phyloP scores from a whole-genome alignment of 2,888 invertebrate genomes.

The Conchocele bisecta region DNA sequence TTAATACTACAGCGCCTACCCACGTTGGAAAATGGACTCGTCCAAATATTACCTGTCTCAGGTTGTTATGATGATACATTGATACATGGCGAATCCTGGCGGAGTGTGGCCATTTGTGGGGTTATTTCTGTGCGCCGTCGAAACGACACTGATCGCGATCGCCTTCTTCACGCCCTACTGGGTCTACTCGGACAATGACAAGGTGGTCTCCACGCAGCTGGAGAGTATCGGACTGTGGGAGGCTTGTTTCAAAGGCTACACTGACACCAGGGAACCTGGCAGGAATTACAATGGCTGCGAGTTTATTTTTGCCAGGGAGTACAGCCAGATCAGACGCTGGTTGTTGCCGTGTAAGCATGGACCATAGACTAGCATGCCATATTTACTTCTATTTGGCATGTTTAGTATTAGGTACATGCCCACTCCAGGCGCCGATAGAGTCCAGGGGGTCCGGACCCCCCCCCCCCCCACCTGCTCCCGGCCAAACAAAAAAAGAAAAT shows the following conservation, averaged over 20 bases:
- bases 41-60: constrained; percentile 7
- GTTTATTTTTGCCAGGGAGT: constrained; percentile 99
- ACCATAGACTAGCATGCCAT: background rate
- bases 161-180: constrained; percentile 52
- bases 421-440: too few species aligned
- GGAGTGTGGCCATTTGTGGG: constrained; percentile 15
- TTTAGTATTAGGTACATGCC: too few species aligned
- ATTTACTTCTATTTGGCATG: too few species aligned
- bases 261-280: constrained; percentile 91
- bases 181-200: constrained; percentile 34
- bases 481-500: too few species aligned
- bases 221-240: constrained; percentile 97
- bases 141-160: constrained; percentile 21
- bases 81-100: background rate
- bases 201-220: constrained; percentile 84
- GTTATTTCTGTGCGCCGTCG: constrained; percentile 2
- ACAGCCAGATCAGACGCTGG: constrained; percentile 95
- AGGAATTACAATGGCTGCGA: constrained; percentile 96
- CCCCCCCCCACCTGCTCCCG: too few species aligned
- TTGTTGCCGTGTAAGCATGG: constrained; percentile 90
- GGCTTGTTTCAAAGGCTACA: constrained; percentile 93
- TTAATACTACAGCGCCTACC: too few species aligned
- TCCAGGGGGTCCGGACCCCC: too few species aligned
- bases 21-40: background rate
- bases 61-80: constrained; percentile 6